Base-by-base conservation (phyloP, 2,888 invertebrate genomes). In the Drosophila trichaetosa region DNA sequence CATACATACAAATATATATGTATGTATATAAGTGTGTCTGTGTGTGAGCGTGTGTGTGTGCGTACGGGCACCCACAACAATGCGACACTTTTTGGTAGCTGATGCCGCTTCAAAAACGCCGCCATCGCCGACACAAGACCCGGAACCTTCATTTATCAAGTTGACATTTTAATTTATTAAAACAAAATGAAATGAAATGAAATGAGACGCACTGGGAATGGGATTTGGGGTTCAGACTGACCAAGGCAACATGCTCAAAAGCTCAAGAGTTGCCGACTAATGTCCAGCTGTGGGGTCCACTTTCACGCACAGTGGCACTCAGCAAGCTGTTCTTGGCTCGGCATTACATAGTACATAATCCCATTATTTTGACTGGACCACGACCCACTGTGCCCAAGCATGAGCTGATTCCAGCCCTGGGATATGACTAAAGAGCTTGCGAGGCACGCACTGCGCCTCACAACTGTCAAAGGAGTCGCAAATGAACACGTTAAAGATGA, bases 131-230 rank as follows among this genome's bases (percentile, higher is more conserved):
- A 71, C 78, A 68, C 59, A 76, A 73, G 72, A 77, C 63, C 77
- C 77, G 65, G 78, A 87, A 89, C 90, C 89, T 89, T 89, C 92
- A 92, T 91, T 92, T 91, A 92, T 91, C 92, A 91, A 89, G 85
- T 90, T 91, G 91, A 92, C 92, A 91, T 92, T 91, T 91, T 92
- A 91, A 91, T 91, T 92, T 92, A 92, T 92, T 92, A 91, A 92
- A 92, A 90, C 87, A 87, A 89, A 87, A 90, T 87, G 88, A 80
- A 90, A 90, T 74, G 83, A 73, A 54, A 67, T 64, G 67, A 67
- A 52, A 77, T 60, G 77, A 69, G 53, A 56, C 62, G 65, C 65
- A 49, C 53, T 34, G 73, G 62, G 48, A 66, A 49, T 16, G 53
- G 48, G 54, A 7, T 58, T 33, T 34, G 27, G 46, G 24, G 38